Conservation (phyloP, 2,113 vertebrate genomes). For the Zonotrichia leucophrys region DNA sequence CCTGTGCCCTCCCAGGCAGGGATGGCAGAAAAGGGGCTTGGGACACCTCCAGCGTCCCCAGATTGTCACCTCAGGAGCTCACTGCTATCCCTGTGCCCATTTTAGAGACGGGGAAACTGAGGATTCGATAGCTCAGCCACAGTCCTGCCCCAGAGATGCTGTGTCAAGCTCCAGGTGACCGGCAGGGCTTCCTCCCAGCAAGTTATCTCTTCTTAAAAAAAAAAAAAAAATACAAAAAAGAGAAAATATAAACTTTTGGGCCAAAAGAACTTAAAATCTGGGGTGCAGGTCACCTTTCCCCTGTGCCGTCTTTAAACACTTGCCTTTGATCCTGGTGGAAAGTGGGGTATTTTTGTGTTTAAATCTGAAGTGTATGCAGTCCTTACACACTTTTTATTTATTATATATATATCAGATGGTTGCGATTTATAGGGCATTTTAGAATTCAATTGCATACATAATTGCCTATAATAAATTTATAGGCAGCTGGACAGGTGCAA, state of each 20-base stretch:
- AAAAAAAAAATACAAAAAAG: too few relatives aligned
- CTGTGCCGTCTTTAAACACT: neutral
- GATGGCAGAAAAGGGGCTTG: neutral
- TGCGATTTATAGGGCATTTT: slow-evolving; percentile 45
- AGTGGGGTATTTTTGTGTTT: neutral
- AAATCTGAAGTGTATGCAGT: neutral
- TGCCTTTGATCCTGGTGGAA: neutral
- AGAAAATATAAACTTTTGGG: neutral
- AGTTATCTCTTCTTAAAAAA: too few relatives aligned
- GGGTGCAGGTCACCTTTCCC: neutral
- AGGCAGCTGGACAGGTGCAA: slow-evolving; percentile 58
- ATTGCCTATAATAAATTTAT: slow-evolving; percentile 71
- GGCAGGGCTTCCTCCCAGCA: neutral
- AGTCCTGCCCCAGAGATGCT: neutral
- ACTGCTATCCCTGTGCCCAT: neutral
- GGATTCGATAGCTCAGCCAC: neutral
- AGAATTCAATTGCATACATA: slow-evolving; percentile 58
- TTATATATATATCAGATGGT: slow-evolving; percentile 51
- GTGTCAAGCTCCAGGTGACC: neutral
- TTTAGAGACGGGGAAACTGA: neutral
- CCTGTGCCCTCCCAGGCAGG: neutral
- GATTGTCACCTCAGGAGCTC: neutral
- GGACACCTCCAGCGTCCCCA: fast-evolving
- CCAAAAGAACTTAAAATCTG: neutral
- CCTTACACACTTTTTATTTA: slow-evolving; percentile 8